Base-by-base conservation (phyloP, 2,888 invertebrate species). In the Psylliodes chrysocephalus region DNA sequence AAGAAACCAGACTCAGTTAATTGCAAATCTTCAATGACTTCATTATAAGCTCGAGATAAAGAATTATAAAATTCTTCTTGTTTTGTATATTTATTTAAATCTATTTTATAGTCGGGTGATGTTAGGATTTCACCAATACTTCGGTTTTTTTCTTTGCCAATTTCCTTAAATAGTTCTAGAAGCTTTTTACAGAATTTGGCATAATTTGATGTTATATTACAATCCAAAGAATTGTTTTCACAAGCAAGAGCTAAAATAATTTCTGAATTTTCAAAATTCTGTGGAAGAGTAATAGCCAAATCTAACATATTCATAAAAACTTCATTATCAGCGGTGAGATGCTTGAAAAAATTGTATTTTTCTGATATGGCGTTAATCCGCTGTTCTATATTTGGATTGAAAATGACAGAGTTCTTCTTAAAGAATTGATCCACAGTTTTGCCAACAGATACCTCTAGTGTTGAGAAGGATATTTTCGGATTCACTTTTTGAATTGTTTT, bases 391-490 rank as follows among this genome's bases (percentile, higher is more conserved):
- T 79, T 77, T 0, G 73, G 61, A 25, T 72, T 73, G 22, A 76
- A 75, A 15, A 75, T 71, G 1, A 80, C 66, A 6, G 75, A 74
- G 61, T 83, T 80, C 1, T 76, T 69, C 55, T 80, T 78, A 0
- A 82, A 78, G 71, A 89, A 89, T 1, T 86, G 85, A 73, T 88
- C 87, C 0, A 88, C 86, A 0, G 87, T 84, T 7, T 87, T 86
- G 79, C 86, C 86, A 0, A 89, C 86, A 75, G 88, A 86, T 0
- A 88, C 86, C 0, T 88, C 84, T 25, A 88, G 85, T 25, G 87
- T 87, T 0, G 87, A 87, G 28, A 63, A 7, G 1, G 66, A 59
- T 49, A 68, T 53, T 38, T 69, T 65, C 5, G 69, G 64, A 38
- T 79, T 81, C 53, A 81, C 81, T 66, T 81, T 82, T 40, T 71